phyloP scores from a whole-genome alignment of 2,888 invertebrate genomes.

The Crematogaster levior region DNA sequence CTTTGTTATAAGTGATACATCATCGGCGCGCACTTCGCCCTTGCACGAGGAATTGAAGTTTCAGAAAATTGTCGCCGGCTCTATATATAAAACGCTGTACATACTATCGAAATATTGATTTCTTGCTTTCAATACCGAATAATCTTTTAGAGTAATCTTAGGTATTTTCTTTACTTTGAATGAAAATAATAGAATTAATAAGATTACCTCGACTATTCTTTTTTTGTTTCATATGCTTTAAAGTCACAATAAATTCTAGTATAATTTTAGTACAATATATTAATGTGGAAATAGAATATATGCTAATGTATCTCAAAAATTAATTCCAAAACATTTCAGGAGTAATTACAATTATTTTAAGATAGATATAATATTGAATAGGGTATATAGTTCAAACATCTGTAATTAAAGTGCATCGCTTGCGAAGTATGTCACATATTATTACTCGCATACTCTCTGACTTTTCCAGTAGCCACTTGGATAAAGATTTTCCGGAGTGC shows the following conservation, averaged over 20 bases:
- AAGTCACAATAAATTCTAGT: background rate
- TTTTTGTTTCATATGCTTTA: background rate
- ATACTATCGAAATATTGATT: constrained; percentile 19
- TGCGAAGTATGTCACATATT: background rate
- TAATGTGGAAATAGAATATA: background rate
- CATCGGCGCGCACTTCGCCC: constrained; percentile 63
- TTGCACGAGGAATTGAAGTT: constrained; percentile 60
- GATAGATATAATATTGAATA: background rate
- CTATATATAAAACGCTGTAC: background rate
- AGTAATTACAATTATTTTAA: background rate
- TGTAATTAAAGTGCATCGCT: too few relatives aligned
- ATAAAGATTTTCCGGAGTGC: constrained; percentile 33
- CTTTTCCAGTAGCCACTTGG: constrained; percentile 15
- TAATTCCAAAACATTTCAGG: background rate
- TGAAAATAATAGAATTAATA: background rate
- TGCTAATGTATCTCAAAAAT: background rate
- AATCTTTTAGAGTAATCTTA: background rate
- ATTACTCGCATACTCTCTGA: constrained; percentile 5
- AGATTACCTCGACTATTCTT: background rate
- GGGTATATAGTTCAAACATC: too few relatives aligned
- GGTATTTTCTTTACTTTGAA: background rate
- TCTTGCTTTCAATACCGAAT: background rate
- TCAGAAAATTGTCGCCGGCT: constrained; percentile 63
- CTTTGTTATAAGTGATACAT: constrained; percentile 78
- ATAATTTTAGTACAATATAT: background rate